These are phyloP conservation scores for Lethocerus indicus DNA, from an alignment of 1,140 invertebrate species.

Conservation along the genomic window DNA sequence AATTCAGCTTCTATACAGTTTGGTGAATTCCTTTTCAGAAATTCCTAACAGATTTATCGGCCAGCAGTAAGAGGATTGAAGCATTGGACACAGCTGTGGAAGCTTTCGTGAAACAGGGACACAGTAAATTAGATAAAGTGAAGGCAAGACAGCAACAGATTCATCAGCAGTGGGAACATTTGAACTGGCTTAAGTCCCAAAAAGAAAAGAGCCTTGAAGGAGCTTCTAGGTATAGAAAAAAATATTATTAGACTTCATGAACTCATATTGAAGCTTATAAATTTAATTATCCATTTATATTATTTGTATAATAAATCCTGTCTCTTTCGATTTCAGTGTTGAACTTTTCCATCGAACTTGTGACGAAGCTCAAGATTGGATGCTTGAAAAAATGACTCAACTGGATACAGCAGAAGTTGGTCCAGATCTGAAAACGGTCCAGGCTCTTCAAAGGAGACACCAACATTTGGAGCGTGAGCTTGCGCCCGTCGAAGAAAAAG, in stretches of 20 bases:
- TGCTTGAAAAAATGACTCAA: slow-evolving; percentile 80
- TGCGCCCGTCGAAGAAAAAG: slow-evolving; percentile 78
- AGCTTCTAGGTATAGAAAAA: slow-evolving; percentile 61
- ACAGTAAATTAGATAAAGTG: slow-evolving; percentile 76
- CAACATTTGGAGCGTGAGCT: slow-evolving; percentile 80
- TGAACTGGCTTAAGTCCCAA: slow-evolving; percentile 75
- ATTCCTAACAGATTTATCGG: slow-evolving; percentile 88
- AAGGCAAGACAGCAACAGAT: slow-evolving; percentile 64
- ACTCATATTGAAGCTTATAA: too few relatives aligned
- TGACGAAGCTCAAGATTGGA: slow-evolving; percentile 86
- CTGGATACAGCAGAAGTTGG: slow-evolving; percentile 61
- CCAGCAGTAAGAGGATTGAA: slow-evolving; percentile 76
- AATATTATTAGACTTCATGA: background rate
- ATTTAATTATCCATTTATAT: background rate
- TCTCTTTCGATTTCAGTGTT: slow-evolving; percentile 40
- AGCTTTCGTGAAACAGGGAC: slow-evolving; percentile 65
- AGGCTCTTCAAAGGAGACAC: slow-evolving; percentile 74
- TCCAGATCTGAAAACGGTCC: slow-evolving; percentile 76
- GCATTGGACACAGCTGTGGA: slow-evolving; percentile 76
- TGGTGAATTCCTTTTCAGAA: slow-evolving; percentile 37
- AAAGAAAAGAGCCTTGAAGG: slow-evolving; percentile 86
- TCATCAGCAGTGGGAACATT: slow-evolving; percentile 69
- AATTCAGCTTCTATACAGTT: background rate
- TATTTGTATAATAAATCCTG: slow-evolving; percentile 7
- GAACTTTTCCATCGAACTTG: slow-evolving; percentile 87